Evolutionary conservation across 2,888 invertebrate species (phyloP).

Genomic region (Megaustenia siamemsis): DNA sequence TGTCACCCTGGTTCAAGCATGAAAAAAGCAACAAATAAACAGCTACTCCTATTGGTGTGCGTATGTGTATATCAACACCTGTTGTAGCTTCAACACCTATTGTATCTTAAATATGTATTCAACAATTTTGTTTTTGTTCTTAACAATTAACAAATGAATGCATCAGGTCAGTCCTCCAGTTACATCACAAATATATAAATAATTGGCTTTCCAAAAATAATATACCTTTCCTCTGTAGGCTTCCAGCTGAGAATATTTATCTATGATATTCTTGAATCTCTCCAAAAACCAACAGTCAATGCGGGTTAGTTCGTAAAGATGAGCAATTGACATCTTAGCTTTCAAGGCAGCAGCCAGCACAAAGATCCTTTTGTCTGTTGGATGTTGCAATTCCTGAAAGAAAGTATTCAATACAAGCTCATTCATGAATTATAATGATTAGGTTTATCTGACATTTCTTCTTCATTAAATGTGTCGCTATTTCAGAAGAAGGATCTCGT

Average conservation of each 20-base stretch:
- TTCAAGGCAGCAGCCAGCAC: conserved; percentile 95
- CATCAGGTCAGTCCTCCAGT: too few species aligned
- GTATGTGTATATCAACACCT: too few species aligned
- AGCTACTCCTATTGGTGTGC: too few species aligned
- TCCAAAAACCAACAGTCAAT: conserved; percentile 98
- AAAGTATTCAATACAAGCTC: neutral
- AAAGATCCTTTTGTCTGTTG: conserved; percentile 98
- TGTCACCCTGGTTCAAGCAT: conserved; percentile 20
- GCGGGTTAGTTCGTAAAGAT: conserved; percentile 93
- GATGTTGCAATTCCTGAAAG: conserved; percentile 88
- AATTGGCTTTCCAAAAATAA: too few species aligned
- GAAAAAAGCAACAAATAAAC: neutral
- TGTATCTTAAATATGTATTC: too few species aligned
- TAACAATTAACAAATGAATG: too few species aligned
- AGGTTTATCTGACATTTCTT: too few species aligned
- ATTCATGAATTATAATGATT: neutral
- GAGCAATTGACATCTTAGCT: conserved; percentile 87
- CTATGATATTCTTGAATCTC: conserved; percentile 95
- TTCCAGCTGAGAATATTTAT: conserved; percentile 86
- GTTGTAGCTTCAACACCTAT: too few species aligned
- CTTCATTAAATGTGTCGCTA: too few species aligned
- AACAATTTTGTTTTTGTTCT: too few species aligned
- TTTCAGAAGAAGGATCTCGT: too few species aligned
- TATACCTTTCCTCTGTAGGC: conserved; percentile 72
- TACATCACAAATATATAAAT: too few species aligned